Conservation (phyloP, 1,140 invertebrate species). For the Drosophila malerkotliana region DNA sequence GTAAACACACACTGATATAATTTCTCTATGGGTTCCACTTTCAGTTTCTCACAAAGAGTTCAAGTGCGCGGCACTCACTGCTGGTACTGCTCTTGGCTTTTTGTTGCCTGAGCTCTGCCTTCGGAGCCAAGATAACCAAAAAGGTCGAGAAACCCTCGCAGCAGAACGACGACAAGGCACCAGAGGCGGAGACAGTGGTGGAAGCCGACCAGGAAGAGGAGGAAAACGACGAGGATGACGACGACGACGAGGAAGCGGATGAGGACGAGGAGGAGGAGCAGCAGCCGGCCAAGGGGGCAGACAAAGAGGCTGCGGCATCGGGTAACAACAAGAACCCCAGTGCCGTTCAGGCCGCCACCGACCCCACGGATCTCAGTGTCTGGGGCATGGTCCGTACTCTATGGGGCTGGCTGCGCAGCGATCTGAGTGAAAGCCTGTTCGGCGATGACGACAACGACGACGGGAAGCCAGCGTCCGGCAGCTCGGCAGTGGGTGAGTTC, state of each 20-base stretch:
- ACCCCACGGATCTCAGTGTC: conserved; percentile 72
- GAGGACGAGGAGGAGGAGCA: conserved; percentile 34
- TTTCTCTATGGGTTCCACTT: conserved; percentile 60
- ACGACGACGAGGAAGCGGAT: conserved; percentile 24
- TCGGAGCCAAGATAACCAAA: conserved; percentile 67
- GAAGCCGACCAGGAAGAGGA: conserved; percentile 29
- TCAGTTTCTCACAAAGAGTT: conserved; percentile 81
- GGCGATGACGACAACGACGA: conserved; percentile 62
- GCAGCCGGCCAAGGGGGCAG: conserved; percentile 19
- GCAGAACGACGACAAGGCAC: conserved; percentile 38
- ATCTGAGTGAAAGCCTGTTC: conserved; percentile 80
- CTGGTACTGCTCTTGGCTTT: conserved; percentile 57
- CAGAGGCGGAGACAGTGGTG: conserved; percentile 21
- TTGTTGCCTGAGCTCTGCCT: conserved; percentile 57
- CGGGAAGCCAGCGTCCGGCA: conserved; percentile 49
- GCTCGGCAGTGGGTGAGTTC: conserved; percentile 65
- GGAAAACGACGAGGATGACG: conserved; percentile 31
- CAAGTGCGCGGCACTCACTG: conserved; percentile 67
- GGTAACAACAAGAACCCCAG: conserved; percentile 55
- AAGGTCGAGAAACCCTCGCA: conserved; percentile 54
- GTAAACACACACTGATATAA: conserved; percentile 34
- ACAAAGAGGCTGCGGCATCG: conserved; percentile 44
- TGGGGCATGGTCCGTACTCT: conserved; percentile 77
- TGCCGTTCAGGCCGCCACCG: conserved; percentile 52
- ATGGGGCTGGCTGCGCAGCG: conserved; percentile 74